A percentile compares a stretch with the other conserved stretches of the same genome.
Conservation (phyloP, 1,140 invertebrate genomes). For the Hesperophylax magnus region DNA sequence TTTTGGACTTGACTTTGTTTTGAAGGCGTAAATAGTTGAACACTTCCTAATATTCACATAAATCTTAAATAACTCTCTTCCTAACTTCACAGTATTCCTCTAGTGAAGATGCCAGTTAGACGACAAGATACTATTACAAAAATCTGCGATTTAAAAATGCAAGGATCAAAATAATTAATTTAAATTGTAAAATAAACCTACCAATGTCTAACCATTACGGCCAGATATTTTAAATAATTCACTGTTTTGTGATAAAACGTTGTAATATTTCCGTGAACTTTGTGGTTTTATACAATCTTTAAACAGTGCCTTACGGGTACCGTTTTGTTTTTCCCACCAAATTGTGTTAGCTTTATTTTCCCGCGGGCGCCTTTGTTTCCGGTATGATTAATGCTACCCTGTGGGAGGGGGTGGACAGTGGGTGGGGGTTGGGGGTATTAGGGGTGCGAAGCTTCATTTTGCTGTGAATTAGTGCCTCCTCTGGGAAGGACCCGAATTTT, state of each 20-base stretch:
- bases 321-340: slow-evolving; percentile 39
- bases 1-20: too few species aligned
- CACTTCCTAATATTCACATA: too few species aligned
- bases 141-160: too few species aligned
- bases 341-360: slow-evolving; percentile 56
- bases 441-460: slow-evolving; percentile 5
- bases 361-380: slow-evolving; percentile 48
- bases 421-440: too few species aligned
- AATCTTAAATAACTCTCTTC: too few species aligned
- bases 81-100: too few species aligned
- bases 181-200: too few species aligned
- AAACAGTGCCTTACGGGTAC: slow-evolving; percentile 27
- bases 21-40: too few species aligned
- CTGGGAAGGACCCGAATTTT: neutral
- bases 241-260: slow-evolving; percentile 2
- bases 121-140: too few species aligned
- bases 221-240: neutral
- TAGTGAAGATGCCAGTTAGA: too few species aligned
- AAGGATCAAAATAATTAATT: too few species aligned
- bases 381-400: slow-evolving; percentile 52
- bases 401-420: neutral
- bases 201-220: too few species aligned
- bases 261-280: neutral
- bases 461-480: slow-evolving; percentile 34
- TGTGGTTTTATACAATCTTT: slow-evolving; percentile 16